Conservation (phyloP, 2,113 vertebrate genomes). For the Scalopus aquaticus region DNA sequence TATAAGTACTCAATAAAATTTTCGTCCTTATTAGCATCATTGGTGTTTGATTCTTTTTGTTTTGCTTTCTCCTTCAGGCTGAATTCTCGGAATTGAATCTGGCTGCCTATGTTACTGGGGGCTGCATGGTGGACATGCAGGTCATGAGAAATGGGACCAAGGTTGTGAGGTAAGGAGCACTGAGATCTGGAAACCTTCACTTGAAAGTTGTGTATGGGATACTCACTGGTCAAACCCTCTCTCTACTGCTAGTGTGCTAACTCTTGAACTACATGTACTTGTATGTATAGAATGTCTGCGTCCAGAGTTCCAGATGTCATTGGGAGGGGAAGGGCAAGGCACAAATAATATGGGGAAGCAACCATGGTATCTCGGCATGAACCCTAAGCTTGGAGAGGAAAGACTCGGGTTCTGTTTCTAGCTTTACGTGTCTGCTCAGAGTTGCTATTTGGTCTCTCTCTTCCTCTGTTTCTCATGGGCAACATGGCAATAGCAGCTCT, state of each 20-base stretch:
- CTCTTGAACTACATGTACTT: fast-evolving
- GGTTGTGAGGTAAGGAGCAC: constrained; percentile 92
- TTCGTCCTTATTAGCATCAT: not conserved
- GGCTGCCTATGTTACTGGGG: constrained; percentile 91
- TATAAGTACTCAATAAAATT: fast-evolving
- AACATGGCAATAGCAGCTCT: not conserved
- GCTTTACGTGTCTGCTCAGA: not conserved
- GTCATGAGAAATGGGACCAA: constrained; percentile 92
- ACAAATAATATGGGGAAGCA: not conserved
- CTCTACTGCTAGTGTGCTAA: fast-evolving
- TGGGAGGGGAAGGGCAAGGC: not conserved
- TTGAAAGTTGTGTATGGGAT: not conserved
- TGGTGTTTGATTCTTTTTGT: constrained; percentile 21
- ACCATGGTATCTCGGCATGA: not conserved
- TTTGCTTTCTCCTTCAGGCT: constrained; percentile 85
- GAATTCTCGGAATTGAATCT: constrained; percentile 97
- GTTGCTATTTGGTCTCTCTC: not conserved
- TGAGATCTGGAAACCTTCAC: not conserved
- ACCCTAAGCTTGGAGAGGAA: not conserved
- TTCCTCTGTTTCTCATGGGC: not conserved
- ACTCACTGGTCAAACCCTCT: not conserved
- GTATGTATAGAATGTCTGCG: not conserved
- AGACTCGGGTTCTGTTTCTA: not conserved
- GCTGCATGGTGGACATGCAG: constrained; percentile 97
- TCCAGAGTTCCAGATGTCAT: not conserved